phyloP scores from a whole-genome alignment of 1,140 invertebrate species.

The Apis florea region DNA sequence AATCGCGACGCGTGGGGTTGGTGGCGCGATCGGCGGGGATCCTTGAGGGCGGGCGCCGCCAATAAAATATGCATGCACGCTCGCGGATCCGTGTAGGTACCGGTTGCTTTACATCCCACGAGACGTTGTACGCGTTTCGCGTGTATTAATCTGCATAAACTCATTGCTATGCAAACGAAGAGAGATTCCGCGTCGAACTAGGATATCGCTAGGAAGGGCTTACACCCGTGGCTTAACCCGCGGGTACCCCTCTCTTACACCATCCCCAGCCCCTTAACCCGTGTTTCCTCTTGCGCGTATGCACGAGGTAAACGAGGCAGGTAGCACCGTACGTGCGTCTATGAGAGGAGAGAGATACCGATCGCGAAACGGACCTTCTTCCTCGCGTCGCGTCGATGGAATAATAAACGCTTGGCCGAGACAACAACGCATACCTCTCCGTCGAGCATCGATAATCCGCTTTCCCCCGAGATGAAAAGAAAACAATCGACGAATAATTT shows the following conservation, averaged over 20 bases:
- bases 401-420: slow-evolving; percentile 59
- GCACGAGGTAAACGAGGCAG: slow-evolving; percentile 22
- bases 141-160: slow-evolving; percentile 80
- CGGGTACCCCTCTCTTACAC: slow-evolving; percentile 2
- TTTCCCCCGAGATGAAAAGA: slow-evolving; percentile 53
- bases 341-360: slow-evolving; percentile 68
- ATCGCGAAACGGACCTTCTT: slow-evolving; percentile 69
- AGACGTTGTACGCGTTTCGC: slow-evolving; percentile 66
- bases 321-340: too few species aligned
- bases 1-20: slow-evolving; percentile 27
- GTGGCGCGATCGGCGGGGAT: slow-evolving; percentile 48
- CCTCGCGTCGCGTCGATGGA: slow-evolving; percentile 66
- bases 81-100: slow-evolving; percentile 38
- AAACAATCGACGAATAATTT: slow-evolving; percentile 65
- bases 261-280: too few species aligned
- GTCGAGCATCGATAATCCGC: slow-evolving; percentile 49
- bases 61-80: slow-evolving; percentile 61
- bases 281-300: not conserved
- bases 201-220: slow-evolving; percentile 64
- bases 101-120: slow-evolving; percentile 56
- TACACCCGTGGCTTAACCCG: slow-evolving; percentile 53
- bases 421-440: slow-evolving; percentile 11
- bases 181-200: slow-evolving; percentile 75
- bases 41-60: slow-evolving; percentile 39
- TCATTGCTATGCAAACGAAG: slow-evolving; percentile 80